Percentiles rank a stretch among this genome's conserved stretches.
Conservation (phyloP, 2,113 vertebrate genomes). For the Sorex araneus region DNA sequence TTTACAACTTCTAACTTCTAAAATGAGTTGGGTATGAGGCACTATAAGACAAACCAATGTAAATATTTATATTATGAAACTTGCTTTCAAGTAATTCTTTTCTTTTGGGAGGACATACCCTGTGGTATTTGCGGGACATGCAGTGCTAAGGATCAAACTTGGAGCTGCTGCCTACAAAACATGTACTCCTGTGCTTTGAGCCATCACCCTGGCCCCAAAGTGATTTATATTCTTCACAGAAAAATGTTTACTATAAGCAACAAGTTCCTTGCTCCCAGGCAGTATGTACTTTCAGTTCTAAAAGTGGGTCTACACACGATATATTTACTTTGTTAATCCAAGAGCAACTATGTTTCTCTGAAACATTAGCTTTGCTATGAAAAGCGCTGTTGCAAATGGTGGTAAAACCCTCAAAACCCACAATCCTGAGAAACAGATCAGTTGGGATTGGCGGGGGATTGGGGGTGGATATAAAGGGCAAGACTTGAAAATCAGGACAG, state of each 20-base stretch:
- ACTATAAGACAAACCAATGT: constrained; percentile 11
- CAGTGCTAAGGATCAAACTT: no score
- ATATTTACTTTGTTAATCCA: constrained; percentile 15
- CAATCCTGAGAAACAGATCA: constrained; percentile 30
- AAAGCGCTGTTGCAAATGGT: constrained; percentile 9
- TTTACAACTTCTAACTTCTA: constrained; percentile 21
- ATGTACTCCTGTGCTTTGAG: no score
- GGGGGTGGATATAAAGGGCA: constrained; percentile 1
- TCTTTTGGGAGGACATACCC: no score
- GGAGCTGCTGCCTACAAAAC: no score
- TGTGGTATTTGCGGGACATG: no score
- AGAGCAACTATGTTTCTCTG: constrained; percentile 12
- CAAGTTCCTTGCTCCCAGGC: constrained; percentile 8
- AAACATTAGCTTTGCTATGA: constrained; percentile 5
- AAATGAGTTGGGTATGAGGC: background rate
- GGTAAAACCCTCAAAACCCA: constrained; percentile 27
- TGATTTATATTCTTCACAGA: constrained; percentile 32
- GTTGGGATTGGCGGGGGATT: no score
- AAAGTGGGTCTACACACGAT: constrained; percentile 25
- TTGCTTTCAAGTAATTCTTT: constrained; percentile 6
- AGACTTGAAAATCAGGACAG: background rate
- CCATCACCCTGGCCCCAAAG: no score
- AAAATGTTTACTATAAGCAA: background rate
- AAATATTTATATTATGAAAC: constrained; percentile 17
- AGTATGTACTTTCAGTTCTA: constrained; percentile 24